Evolutionary conservation across 37 sponge, comb jelly and placozoan species (phyloP).

Genomic region (Hexactinellida sp.): DNA sequence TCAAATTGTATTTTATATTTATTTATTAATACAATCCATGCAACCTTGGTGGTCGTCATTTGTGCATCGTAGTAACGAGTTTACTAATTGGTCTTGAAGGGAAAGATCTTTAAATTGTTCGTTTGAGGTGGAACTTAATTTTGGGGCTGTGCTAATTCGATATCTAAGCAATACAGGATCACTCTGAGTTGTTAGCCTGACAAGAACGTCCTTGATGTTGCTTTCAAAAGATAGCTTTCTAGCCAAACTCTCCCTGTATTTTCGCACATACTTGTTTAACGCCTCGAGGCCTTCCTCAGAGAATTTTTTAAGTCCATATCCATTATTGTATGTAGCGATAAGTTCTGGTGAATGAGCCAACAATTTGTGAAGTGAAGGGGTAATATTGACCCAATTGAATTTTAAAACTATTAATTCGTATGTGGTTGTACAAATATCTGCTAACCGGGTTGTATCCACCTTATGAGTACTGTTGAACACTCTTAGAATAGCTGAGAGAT

Average conservation of each 20-base stretch:
- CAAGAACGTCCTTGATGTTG: neutral
- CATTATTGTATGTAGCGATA: neutral
- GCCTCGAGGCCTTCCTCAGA: neutral
- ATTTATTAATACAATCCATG: neutral
- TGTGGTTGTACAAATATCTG: neutral
- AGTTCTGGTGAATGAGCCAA: neutral
- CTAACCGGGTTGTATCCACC: neutral
- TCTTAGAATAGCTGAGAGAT: neutral
- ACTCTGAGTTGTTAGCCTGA: neutral
- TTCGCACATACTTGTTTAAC: neutral
- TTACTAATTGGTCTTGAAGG: neutral
- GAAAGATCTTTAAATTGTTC: neutral
- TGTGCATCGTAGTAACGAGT: neutral
- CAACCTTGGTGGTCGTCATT: neutral
- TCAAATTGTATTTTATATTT: no score
- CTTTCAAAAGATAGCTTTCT: neutral
- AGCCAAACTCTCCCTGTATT: neutral
- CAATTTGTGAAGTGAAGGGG: neutral
- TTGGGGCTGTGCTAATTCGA: neutral
- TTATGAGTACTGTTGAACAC: neutral
- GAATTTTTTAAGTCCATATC: neutral
- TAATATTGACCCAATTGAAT: neutral
- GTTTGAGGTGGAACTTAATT: neutral
- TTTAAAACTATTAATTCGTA: neutral
- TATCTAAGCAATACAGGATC: neutral